A percentile compares a stretch with the other conserved stretches of the same genome.
Conservation (phyloP, 2,888 invertebrate species). For the Pristionchus fissidentatus region DNA sequence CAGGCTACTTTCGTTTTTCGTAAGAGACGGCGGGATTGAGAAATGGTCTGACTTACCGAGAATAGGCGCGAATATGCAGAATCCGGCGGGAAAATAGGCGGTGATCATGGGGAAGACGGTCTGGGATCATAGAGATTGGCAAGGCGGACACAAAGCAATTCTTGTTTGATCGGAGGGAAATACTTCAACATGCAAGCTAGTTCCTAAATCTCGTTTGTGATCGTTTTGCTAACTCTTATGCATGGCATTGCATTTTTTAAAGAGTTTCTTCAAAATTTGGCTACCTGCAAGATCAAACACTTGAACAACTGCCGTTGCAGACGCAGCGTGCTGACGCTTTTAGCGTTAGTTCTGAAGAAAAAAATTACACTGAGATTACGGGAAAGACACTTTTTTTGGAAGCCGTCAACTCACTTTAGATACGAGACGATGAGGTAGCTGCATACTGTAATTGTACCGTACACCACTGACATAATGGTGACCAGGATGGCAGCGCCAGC, state of each 20-base stretch:
- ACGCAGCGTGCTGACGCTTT: not conserved
- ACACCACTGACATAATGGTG: not conserved
- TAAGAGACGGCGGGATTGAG: too few species aligned
- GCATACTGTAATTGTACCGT: not conserved
- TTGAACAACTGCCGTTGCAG: slow-evolving; percentile 12
- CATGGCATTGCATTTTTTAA: too few species aligned
- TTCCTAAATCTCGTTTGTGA: too few species aligned
- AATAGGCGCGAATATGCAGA: not conserved
- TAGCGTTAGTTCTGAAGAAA: not conserved
- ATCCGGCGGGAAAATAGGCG: not conserved
- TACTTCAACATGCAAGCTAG: too few species aligned
- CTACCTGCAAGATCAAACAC: not conserved
- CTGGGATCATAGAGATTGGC: too few species aligned
- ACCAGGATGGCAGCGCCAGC: not conserved
- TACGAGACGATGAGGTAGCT: not conserved
- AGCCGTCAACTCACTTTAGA: not conserved
- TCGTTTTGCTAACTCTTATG: too few species aligned
- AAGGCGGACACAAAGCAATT: too few species aligned
- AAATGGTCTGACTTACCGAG: too few species aligned
- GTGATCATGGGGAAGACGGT: slow-evolving; percentile 12
- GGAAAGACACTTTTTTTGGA: too few species aligned
- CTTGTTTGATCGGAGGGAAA: too few species aligned
- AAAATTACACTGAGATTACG: not conserved
- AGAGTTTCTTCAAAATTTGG: not conserved
- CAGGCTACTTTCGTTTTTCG: too few species aligned